Base-by-base conservation (phyloP, 2,797 vertebrate species). In the Kryptopterus vitreolus region DNA sequence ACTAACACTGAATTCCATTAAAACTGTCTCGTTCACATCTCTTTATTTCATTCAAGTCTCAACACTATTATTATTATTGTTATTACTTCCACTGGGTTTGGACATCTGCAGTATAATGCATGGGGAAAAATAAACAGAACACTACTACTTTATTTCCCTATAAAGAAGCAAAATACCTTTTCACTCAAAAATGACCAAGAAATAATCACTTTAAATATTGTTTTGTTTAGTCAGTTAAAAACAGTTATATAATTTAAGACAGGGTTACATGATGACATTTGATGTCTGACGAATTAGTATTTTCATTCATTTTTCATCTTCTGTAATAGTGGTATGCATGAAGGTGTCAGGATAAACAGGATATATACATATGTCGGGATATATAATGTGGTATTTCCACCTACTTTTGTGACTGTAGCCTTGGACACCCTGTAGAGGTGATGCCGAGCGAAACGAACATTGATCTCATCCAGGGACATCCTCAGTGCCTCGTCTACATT, bases 381-480 rank as follows among this genome's bases (percentile, higher is more conserved):
- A n/a, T n/a, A n/a, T n/a, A n/a, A n/a, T 29, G 0, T 43, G 76
- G 50, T 9, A 13, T 13, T 48, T 71, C 26, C 31, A 76, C 85
- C 87, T 58, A 92, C 91, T 82, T 22, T 87, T 35, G 55, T 55
- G 48, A 92, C 66, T 0, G 87, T 85, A 16, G 72, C 85, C 18
- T 20, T 82, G 72, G 87, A 89, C 16, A 72, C 85, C 50, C 89
- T 20, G 85, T 89, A 91, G 15, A 92, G 90, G 53, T 76, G 22
- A 11, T 3, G 63, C 15, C 38, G 77, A 0, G 84, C 79, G 0
- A 85, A 86, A 50, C 61, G 43, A 0, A 82, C 35, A 86, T 92
- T 93, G 83, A 89, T 84, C 69, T 87, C 57, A 0, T 85, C 18
- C 80, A 93, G 52, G 29, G 91, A 81, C 24, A 82, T 87, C 35